Evolutionary conservation across 2,888 invertebrate genomes (phyloP).

Genomic region (Cloeon dipterum): DNA sequence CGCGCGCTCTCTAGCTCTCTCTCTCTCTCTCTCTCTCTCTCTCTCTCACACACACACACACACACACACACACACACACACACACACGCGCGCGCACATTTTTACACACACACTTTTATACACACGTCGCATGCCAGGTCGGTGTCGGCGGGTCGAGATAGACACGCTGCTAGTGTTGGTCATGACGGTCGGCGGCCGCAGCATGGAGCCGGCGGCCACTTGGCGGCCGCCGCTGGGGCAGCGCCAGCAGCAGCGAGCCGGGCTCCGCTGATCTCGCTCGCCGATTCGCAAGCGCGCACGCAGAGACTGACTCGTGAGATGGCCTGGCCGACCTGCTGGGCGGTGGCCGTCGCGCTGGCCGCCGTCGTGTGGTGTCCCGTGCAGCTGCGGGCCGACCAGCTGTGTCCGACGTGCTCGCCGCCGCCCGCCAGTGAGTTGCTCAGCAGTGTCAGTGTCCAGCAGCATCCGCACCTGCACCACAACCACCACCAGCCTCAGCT

Average conservation of each 20-base stretch:
- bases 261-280: no score
- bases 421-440: constrained; percentile 3
- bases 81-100: no score
- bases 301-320: no score
- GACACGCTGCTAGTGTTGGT: neutral
- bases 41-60: no score
- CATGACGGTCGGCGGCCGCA: no score
- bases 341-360: constrained; percentile 4
- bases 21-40: no score
- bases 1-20: no score
- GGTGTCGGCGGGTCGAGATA: neutral
- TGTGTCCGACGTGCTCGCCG: constrained; percentile 1
- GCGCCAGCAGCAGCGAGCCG: no score
- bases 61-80: no score
- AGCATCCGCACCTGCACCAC: neutral
- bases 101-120: no score
- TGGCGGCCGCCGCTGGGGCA: constrained; percentile 3
- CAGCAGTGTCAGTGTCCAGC: constrained; percentile 1
- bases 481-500: constrained; percentile 2
- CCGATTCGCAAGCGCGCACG: no score
- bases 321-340: constrained; percentile 4
- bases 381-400: constrained; percentile 5
- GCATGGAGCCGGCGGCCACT: constrained; percentile 4
- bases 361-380: constrained; percentile 4
- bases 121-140: neutral